Conservation (phyloP, 2,888 invertebrate genomes). For the Hydriomena furcata region DNA sequence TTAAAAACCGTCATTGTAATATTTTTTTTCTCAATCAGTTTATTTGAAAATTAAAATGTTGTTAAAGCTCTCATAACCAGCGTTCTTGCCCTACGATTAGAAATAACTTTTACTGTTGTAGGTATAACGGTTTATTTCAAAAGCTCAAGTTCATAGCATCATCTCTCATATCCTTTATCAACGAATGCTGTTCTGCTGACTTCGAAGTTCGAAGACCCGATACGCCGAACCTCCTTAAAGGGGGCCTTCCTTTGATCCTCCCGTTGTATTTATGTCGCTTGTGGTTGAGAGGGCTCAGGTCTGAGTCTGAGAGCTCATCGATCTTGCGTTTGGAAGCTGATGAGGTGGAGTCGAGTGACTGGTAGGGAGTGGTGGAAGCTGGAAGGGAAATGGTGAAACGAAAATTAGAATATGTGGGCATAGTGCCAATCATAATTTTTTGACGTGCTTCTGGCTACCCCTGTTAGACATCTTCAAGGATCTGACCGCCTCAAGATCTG, state of each 20-base stretch:
- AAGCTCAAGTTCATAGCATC: slow-evolving; percentile 62
- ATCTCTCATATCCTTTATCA: slow-evolving; percentile 51
- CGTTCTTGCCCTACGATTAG: too few relatives aligned
- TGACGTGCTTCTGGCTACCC: too few relatives aligned
- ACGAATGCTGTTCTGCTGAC: slow-evolving; percentile 59
- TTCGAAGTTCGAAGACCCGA: slow-evolving; percentile 51
- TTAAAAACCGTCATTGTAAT: too few relatives aligned
- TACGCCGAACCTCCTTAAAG: slow-evolving; percentile 58
- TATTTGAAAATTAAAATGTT: too few relatives aligned
- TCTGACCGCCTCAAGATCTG: too few relatives aligned
- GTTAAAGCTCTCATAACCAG: too few relatives aligned
- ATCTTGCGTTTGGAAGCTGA: slow-evolving; percentile 69
- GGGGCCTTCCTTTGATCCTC: slow-evolving; percentile 69
- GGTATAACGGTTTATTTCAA: slow-evolving; percentile 30
- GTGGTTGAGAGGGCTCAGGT: slow-evolving; percentile 68
- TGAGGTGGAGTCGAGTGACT: slow-evolving; percentile 53
- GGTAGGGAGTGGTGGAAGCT: slow-evolving; percentile 56
- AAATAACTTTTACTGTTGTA: too few relatives aligned
- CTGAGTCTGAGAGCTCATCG: slow-evolving; percentile 60
- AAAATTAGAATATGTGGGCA: too few relatives aligned
- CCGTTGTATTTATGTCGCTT: slow-evolving; percentile 72
- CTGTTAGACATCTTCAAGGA: too few relatives aligned
- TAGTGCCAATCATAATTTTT: too few relatives aligned
- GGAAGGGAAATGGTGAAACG: slow-evolving; percentile 30
- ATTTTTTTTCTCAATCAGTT: too few relatives aligned